Conservation (phyloP, 2,797 vertebrate genomes). For the Eleutherodactylus coqui region DNA sequence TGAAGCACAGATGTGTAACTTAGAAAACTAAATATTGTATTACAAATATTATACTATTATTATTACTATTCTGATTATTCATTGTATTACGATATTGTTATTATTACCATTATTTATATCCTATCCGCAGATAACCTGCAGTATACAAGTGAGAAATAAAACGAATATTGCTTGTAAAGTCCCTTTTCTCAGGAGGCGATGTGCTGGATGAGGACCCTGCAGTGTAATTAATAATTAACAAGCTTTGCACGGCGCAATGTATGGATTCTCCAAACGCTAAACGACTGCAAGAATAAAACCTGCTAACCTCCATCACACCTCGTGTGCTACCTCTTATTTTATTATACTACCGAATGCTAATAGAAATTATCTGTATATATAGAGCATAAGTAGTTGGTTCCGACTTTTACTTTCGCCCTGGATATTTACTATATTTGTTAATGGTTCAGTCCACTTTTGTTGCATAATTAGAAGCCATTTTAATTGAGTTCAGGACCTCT, state of each 20-base stretch:
- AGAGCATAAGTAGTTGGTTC: not conserved
- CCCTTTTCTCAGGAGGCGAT: not conserved
- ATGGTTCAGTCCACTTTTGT: slow-evolving; percentile 70
- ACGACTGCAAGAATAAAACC: not conserved
- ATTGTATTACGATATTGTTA: not conserved
- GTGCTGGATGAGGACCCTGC: too few species aligned
- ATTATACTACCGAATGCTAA: not conserved
- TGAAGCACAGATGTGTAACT: too few species aligned
- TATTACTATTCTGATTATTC: too few species aligned
- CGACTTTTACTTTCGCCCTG: not conserved
- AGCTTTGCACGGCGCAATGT: not conserved
- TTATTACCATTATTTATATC: not conserved
- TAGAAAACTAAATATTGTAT: not conserved
- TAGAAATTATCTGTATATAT: not conserved
- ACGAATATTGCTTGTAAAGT: not conserved
- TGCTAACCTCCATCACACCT: not conserved
- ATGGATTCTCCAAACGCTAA: not conserved
- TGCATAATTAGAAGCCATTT: slow-evolving; percentile 89
- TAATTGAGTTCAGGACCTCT: slow-evolving; percentile 92
- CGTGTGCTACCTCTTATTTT: not conserved
- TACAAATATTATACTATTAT: not conserved
- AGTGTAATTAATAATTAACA: not conserved
- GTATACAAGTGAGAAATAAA: not conserved
- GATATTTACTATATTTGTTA: slow-evolving; percentile 67
- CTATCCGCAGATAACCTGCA: not conserved